Evolutionary conservation across 2,113 vertebrate genomes (phyloP).

Genomic region (Holacanthus passer): DNA sequence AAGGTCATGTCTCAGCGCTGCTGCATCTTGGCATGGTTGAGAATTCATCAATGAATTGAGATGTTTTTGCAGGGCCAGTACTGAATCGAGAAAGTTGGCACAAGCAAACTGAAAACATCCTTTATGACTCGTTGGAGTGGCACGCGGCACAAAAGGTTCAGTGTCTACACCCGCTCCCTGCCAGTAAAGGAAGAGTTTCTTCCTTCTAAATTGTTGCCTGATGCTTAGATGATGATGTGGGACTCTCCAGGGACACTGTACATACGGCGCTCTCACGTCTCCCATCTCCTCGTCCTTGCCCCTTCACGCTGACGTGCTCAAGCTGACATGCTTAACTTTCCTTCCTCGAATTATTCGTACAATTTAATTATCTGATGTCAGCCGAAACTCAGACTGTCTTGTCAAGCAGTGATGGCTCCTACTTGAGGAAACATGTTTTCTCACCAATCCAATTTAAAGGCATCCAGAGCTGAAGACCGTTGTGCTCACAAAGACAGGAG

Average conservation of each 20-base stretch:
- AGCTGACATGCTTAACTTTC: constrained; percentile 46
- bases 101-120: constrained; percentile 60
- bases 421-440: constrained; percentile 40
- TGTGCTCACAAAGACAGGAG: constrained; percentile 21
- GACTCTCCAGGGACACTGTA: constrained; percentile 48
- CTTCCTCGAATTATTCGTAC: constrained; percentile 45
- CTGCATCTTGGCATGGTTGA: constrained; percentile 8
- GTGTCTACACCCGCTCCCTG: constrained; percentile 55
- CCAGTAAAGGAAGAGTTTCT: constrained; percentile 60
- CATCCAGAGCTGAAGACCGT: constrained; percentile 21
- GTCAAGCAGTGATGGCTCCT: constrained; percentile 25
- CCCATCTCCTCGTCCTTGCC: constrained; percentile 40
- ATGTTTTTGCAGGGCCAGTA: constrained; percentile 53
- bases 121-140: constrained; percentile 62
- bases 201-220: constrained; percentile 77
- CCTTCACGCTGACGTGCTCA: constrained; percentile 21
- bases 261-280: constrained; percentile 52
- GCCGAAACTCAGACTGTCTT: constrained; percentile 39
- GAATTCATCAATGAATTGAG: constrained; percentile 57
- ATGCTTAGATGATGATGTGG: constrained; percentile 70
- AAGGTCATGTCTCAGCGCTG: constrained; percentile 18
- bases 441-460: not conserved
- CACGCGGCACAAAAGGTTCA: constrained; percentile 62
- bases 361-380: constrained; percentile 57
- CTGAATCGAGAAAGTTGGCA: constrained; percentile 67